A percentile compares a stretch with the other conserved stretches of the same genome.
Evolutionary conservation across 30 jellyfish, hydroid and myxozoan genomes (phyloP).

Genomic region (Nemopilema nomurai): DNA sequence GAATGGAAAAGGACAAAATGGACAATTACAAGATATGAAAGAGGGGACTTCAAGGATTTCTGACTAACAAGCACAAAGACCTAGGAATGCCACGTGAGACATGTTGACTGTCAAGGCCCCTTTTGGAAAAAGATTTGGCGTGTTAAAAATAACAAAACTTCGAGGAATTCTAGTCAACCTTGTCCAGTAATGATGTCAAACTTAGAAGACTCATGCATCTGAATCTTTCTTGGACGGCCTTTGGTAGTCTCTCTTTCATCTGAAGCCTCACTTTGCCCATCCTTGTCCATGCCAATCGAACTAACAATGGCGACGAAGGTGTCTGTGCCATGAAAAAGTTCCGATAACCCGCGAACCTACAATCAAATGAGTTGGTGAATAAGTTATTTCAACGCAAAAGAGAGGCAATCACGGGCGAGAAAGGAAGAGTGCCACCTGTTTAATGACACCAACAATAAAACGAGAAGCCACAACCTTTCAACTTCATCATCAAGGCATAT

Average conservation of each 20-base stretch:
- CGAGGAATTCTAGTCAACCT: slow-evolving; percentile 27
- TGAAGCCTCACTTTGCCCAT: background rate
- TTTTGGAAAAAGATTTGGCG: background rate
- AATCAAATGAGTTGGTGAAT: background rate
- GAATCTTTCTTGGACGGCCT: slow-evolving; percentile 12
- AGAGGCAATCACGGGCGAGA: background rate
- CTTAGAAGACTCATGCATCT: slow-evolving; percentile 44
- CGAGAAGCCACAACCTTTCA: too few species aligned
- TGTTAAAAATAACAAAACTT: background rate
- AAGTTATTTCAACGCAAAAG: too few species aligned
- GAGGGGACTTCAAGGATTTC: too few species aligned
- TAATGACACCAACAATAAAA: too few species aligned
- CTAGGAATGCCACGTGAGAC: too few species aligned
- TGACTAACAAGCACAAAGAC: too few species aligned
- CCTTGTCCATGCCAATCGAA: slow-evolving; percentile 44
- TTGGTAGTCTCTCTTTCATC: background rate
- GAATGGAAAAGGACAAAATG: too few species aligned
- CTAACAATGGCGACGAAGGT: slow-evolving; percentile 62
- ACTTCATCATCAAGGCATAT: too few species aligned
- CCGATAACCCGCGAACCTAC: slow-evolving; percentile 59
- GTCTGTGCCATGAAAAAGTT: slow-evolving; percentile 54
- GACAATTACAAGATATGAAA: too few species aligned
- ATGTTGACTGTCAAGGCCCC: background rate
- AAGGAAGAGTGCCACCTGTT: too few species aligned
- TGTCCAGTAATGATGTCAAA: slow-evolving; percentile 57